A percentile compares a stretch with the other conserved stretches of the same genome.
These are phyloP conservation scores for Neotragus moschatus DNA, from an alignment of 2,113 vertebrate species.

Conservation along the genomic window DNA sequence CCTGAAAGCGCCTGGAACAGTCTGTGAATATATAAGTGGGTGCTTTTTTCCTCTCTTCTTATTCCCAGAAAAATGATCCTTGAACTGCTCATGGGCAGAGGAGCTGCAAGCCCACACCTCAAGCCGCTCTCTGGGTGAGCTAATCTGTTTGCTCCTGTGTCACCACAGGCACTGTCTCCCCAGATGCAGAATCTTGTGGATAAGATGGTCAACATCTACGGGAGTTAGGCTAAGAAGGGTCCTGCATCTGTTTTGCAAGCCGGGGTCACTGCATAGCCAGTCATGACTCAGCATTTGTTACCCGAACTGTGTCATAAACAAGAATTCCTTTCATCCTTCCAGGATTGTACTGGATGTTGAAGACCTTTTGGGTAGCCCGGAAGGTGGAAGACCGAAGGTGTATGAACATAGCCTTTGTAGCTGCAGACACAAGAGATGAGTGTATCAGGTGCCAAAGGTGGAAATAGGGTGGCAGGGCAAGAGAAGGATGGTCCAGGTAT, in stretches of 20 bases:
- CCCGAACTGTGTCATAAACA: background rate
- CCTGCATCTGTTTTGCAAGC: background rate
- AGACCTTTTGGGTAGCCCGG: background rate
- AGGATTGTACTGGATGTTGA: background rate
- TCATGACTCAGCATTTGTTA: background rate
- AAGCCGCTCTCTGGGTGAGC: background rate
- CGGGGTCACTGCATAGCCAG: background rate
- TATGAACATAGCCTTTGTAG: background rate
- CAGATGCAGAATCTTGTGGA: rapidly evolving
- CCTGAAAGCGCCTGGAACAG: background rate
- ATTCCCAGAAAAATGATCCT: rapidly evolving
- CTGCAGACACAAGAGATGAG: background rate
- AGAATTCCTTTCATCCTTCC: background rate
- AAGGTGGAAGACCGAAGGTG: background rate
- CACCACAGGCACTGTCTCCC: background rate
- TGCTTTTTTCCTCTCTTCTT: background rate
- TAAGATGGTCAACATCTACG: background rate
- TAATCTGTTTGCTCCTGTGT: background rate
- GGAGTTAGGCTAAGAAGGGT: background rate
- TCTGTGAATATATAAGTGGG: background rate
- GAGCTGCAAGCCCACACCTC: background rate
- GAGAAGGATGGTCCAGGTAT: rapidly evolving
- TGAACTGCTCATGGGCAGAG: background rate
- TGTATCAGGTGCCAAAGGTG: background rate
- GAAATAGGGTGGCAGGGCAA: background rate